A percentile compares a stretch with the other conserved stretches of the same genome.
Conservation (phyloP, 35 echinoderm and acorn worm genomes). For the Amphiura filiformis region DNA sequence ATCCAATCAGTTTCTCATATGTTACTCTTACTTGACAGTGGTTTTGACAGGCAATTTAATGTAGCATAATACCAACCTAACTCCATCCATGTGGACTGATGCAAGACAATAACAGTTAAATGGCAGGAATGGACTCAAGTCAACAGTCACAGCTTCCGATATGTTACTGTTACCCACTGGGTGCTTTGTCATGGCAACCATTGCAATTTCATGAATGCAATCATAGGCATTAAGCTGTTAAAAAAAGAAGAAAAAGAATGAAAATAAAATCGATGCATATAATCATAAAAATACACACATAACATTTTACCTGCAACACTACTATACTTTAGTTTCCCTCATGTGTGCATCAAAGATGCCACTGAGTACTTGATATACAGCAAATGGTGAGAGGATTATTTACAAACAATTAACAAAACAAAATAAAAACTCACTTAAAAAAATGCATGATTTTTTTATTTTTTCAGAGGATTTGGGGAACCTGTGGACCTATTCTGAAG, state of each 20-base stretch:
- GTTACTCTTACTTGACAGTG: neutral
- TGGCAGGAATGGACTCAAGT: conserved; percentile 77
- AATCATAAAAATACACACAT: no score
- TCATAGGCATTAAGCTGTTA: conserved; percentile 85
- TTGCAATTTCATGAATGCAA: conserved; percentile 44
- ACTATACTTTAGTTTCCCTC: no score
- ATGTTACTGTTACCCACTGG: conserved; percentile 84
- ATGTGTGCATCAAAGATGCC: no score
- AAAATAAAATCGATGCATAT: neutral
- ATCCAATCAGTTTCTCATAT: neutral
- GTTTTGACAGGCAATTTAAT: no score
- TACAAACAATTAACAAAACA: no score
- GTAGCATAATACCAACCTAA: conserved; percentile 56
- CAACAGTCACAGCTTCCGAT: conserved; percentile 57
- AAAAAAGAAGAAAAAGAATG: conserved; percentile 17
- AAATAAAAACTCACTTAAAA: no score
- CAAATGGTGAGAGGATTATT: no score
- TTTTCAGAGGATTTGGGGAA: no score
- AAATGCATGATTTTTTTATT: no score
- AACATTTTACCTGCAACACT: no score
- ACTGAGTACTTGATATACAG: no score
- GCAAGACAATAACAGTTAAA: conserved; percentile 67
- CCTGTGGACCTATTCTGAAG: no score
- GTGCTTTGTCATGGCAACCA: conserved; percentile 81
- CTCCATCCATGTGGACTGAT: conserved; percentile 39